Percentiles rank a stretch among this genome's conserved stretches.
phyloP scores from a whole-genome alignment of 2,888 invertebrate species.

The Tridacna crocea region DNA sequence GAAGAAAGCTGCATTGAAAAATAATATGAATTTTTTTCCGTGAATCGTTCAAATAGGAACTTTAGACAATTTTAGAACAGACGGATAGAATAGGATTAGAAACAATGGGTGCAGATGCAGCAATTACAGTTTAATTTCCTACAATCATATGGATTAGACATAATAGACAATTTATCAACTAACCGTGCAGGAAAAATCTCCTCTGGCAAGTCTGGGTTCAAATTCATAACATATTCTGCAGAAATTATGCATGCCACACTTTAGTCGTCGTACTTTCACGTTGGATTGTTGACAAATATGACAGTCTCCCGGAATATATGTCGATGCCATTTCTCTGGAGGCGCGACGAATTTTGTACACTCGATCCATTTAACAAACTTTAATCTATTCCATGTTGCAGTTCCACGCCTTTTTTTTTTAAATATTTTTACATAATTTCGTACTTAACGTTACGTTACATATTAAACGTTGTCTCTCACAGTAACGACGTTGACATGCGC shows the following conservation, averaged over 20 bases:
- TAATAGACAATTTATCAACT: neutral
- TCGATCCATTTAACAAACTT: constrained; percentile 16
- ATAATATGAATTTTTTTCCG: no score
- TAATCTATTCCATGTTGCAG: no score
- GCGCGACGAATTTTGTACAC: constrained; percentile 20
- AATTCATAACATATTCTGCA: constrained; percentile 66
- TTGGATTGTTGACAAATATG: constrained; percentile 61
- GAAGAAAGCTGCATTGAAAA: no score
- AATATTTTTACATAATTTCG: neutral
- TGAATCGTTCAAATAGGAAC: no score
- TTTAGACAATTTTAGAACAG: no score
- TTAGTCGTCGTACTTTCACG: constrained; percentile 50
- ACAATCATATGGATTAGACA: no score
- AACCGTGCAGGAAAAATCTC: constrained; percentile 60
- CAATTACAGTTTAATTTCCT: no score
- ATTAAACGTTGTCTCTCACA: neutral
- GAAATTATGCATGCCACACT: constrained; percentile 63
- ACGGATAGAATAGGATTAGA: no score
- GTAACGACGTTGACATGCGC: neutral
- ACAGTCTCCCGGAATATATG: constrained; percentile 56
- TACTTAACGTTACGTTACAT: neutral
- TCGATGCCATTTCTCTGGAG: constrained; percentile 31
- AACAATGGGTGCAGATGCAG: no score
- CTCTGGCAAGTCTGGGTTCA: constrained; percentile 59
- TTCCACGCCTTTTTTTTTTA: neutral